These are phyloP conservation scores for Agapornis canus DNA, from an alignment of 2,797 vertebrate species.

Conservation along the genomic window DNA sequence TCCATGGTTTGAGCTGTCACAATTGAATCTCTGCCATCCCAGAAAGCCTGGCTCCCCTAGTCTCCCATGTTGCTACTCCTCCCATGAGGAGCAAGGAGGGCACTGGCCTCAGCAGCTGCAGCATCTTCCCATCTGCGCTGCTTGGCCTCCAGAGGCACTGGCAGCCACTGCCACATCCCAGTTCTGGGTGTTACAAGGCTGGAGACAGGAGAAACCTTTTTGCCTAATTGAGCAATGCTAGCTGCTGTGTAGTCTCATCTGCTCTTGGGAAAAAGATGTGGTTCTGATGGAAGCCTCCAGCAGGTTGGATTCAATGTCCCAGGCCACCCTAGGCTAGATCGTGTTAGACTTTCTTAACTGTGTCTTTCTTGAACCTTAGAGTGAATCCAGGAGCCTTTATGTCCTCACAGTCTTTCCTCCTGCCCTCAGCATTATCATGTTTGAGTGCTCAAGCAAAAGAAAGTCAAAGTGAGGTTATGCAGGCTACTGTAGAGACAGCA, in stretches of 20 bases:
- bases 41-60: background rate
- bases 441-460: background rate
- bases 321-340: background rate
- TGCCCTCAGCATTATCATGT: background rate
- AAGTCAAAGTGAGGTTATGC: background rate
- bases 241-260: background rate
- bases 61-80: background rate
- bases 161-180: background rate
- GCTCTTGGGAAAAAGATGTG: background rate
- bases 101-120: background rate
- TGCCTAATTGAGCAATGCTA: background rate
- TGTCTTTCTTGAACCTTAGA: background rate
- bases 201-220: background rate
- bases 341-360: background rate
- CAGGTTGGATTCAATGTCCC: background rate
- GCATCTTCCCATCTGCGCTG: background rate
- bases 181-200: background rate
- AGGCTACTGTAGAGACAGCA: background rate
- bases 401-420: background rate
- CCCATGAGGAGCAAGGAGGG: accelerated
- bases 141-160: background rate
- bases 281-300: background rate
- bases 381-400: background rate
- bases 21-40: background rate
- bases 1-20: background rate